Conservation (phyloP, 1,140 invertebrate species). For the Leptoteleia sp. region DNA sequence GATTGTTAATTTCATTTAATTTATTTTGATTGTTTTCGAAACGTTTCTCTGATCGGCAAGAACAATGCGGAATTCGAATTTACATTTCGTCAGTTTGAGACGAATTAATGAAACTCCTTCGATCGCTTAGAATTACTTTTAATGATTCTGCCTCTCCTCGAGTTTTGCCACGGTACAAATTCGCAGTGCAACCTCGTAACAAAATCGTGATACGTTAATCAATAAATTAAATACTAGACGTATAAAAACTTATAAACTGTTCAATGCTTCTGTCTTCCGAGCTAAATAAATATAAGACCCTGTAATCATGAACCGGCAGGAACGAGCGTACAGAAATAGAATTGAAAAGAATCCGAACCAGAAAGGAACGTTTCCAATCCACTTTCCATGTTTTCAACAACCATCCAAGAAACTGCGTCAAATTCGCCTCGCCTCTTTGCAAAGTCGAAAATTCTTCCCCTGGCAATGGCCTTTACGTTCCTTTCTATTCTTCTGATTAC, state of each 20-base stretch:
- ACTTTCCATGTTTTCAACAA: background rate
- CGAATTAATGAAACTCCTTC: too few species aligned
- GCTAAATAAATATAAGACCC: conserved; percentile 27
- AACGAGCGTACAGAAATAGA: conserved; percentile 9
- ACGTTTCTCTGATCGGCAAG: too few species aligned
- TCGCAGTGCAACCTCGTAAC: conserved; percentile 4
- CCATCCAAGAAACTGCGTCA: too few species aligned
- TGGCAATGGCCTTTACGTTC: too few species aligned
- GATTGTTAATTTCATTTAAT: too few species aligned
- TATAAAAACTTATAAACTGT: conserved; percentile 9
- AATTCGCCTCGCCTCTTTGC: too few species aligned
- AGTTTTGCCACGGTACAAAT: background rate
- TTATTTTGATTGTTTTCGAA: too few species aligned
- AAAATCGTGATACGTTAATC: conserved; percentile 3
- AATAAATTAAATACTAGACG: conserved; percentile 24
- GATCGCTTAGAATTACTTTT: background rate
- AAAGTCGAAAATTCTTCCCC: too few species aligned
- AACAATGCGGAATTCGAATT: too few species aligned
- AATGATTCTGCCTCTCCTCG: background rate
- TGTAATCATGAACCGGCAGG: background rate
- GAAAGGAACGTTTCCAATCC: background rate
- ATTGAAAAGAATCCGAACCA: background rate
- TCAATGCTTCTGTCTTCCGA: conserved; percentile 2
- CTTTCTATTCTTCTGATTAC: too few species aligned
- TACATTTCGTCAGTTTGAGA: too few species aligned